Evolutionary conservation across 2,888 invertebrate species (phyloP).

Genomic region (Shargacucullia verbasci): DNA sequence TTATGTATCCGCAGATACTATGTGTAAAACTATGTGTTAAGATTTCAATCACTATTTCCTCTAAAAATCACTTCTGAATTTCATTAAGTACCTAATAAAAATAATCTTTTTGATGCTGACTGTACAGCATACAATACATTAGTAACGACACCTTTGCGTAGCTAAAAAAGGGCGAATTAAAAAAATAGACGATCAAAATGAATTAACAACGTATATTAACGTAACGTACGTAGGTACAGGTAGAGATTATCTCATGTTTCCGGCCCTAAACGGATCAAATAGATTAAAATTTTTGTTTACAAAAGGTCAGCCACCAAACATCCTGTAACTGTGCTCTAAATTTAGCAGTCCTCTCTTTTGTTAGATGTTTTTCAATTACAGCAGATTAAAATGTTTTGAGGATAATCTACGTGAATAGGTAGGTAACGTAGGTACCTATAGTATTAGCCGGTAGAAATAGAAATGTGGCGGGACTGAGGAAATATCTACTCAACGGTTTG

Average conservation of each 20-base stretch:
- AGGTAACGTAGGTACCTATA: not conserved
- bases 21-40: too few relatives aligned
- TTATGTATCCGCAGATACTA: too few relatives aligned
- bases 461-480: too few relatives aligned
- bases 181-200: constrained; percentile 1
- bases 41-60: too few relatives aligned
- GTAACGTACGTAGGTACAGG: constrained; percentile 25
- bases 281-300: constrained; percentile 67
- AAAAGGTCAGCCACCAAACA: constrained; percentile 59
- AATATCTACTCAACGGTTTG: too few relatives aligned
- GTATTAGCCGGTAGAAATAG: too few relatives aligned
- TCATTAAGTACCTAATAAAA: too few relatives aligned
- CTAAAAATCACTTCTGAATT: too few relatives aligned
- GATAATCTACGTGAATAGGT: constrained; percentile 31
- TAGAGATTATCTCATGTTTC: constrained; percentile 57
- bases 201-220: constrained; percentile 11
- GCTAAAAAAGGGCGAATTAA: too few relatives aligned
- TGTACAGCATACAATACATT: too few relatives aligned
- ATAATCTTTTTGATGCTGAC: too few relatives aligned
- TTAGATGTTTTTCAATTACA: constrained; percentile 53
- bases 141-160: too few relatives aligned
- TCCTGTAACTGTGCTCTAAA: constrained; percentile 47
- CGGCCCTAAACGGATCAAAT: constrained; percentile 61
- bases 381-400: constrained; percentile 45
- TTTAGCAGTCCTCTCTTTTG: constrained; percentile 43